These are phyloP conservation scores for Drosophila colorata DNA, from an alignment of 2,888 invertebrate species.

Conservation along the genomic window DNA sequence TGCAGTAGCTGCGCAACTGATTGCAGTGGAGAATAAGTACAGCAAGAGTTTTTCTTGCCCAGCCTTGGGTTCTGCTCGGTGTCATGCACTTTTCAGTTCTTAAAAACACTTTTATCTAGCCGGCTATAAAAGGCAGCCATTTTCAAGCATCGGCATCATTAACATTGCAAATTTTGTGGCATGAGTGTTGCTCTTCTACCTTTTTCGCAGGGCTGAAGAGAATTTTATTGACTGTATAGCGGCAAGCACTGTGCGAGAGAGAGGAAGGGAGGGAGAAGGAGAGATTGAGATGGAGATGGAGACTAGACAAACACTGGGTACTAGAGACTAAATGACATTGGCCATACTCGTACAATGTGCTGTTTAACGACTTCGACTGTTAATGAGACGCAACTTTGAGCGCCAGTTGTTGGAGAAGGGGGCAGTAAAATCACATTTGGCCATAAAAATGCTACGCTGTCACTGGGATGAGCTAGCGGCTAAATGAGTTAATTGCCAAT, in stretches of 20 bases:
- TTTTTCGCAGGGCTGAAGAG: constrained; percentile 26
- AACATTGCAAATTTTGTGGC: constrained; percentile 54
- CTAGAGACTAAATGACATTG: constrained; percentile 48
- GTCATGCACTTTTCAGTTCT: constrained; percentile 51
- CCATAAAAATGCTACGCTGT: constrained; percentile 58
- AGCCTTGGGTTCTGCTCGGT: neutral
- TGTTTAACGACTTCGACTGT: constrained; percentile 76
- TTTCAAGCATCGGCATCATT: constrained; percentile 50
- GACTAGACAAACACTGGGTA: neutral
- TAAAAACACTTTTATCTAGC: constrained; percentile 48
- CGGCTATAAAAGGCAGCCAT: constrained; percentile 46
- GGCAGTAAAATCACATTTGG: constrained; percentile 71
- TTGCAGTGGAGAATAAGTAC: neutral
- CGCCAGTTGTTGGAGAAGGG: constrained; percentile 7
- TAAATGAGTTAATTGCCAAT: constrained; percentile 78
- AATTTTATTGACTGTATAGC: constrained; percentile 67
- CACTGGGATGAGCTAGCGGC: constrained; percentile 40
- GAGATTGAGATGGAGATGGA: neutral
- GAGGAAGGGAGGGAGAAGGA: neutral
- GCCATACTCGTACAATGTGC: constrained; percentile 60
- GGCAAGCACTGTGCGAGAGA: too few species aligned
- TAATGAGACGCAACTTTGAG: constrained; percentile 70
- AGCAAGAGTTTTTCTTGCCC: neutral
- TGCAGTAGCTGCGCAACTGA: neutral
- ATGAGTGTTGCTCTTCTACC: constrained; percentile 17